phyloP scores from a whole-genome alignment of 1,140 invertebrate species.

The Solen grandis region DNA sequence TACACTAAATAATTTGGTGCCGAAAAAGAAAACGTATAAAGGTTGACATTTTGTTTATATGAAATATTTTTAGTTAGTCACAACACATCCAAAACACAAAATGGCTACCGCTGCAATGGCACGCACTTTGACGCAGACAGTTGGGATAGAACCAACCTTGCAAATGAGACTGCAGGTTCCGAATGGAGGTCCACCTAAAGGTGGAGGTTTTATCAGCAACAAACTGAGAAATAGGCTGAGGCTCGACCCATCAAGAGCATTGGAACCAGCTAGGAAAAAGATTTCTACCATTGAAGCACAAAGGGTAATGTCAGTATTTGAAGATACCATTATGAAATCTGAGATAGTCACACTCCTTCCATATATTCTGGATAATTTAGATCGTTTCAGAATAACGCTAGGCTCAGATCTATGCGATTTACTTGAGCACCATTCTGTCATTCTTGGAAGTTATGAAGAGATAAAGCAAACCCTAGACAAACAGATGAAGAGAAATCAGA shows the following conservation, averaged over 20 bases:
- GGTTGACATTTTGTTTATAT: too few relatives aligned
- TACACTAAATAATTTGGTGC: too few relatives aligned
- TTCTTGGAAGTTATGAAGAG: slow-evolving; percentile 73
- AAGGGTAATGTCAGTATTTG: slow-evolving; percentile 80
- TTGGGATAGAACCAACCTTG: slow-evolving; percentile 65
- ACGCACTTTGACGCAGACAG: slow-evolving; percentile 60
- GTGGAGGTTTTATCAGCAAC: slow-evolving; percentile 36
- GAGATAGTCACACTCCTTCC: slow-evolving; percentile 77
- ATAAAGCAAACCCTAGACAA: slow-evolving; percentile 68
- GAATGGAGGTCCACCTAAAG: slow-evolving; percentile 37
- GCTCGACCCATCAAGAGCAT: slow-evolving; percentile 77
- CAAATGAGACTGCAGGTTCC: slow-evolving; percentile 66
- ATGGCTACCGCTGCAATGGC: slow-evolving; percentile 62
- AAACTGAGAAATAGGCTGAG: slow-evolving; percentile 62
- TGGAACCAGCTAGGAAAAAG: slow-evolving; percentile 80
- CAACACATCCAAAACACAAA: too few relatives aligned
- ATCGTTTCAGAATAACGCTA: slow-evolving; percentile 72
- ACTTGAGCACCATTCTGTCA: slow-evolving; percentile 72
- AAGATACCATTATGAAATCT: slow-evolving; percentile 74
- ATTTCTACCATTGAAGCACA: slow-evolving; percentile 79
- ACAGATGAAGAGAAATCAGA: slow-evolving; percentile 60
- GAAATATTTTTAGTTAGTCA: too few relatives aligned
- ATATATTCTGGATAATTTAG: slow-evolving; percentile 74
- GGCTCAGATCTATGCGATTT: slow-evolving; percentile 70
- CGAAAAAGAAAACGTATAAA: too few relatives aligned